These are phyloP conservation scores for Trichonephila inaurata DNA, from an alignment of 1,140 invertebrate species.

Conservation along the genomic window DNA sequence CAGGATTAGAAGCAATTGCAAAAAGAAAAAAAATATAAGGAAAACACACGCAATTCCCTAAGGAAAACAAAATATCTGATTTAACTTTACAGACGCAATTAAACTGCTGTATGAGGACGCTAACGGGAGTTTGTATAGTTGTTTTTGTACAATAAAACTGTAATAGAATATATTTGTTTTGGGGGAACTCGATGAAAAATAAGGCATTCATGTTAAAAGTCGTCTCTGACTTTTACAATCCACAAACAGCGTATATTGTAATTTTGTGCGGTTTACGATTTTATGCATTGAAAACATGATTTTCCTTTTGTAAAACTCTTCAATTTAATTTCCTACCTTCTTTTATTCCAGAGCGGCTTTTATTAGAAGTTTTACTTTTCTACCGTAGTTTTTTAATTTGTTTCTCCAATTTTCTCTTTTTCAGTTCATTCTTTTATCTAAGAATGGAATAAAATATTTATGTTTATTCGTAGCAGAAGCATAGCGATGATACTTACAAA, in stretches of 20 bases:
- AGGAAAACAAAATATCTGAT: constrained; percentile 64
- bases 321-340: not conserved
- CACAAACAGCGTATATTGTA: not conserved
- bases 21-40: constrained; percentile 36
- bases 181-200: not conserved
- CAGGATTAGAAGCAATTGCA: constrained; percentile 69
- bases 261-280: not conserved
- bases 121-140: constrained; percentile 18
- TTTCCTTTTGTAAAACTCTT: not conserved
- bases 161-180: constrained; percentile 49
- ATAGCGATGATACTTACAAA: no score
- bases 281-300: not conserved
- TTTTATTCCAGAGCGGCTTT: not conserved
- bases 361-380: no score
- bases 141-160: constrained; percentile 34
- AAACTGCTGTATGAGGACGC: constrained; percentile 1
- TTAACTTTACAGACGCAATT: constrained; percentile 54
- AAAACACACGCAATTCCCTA: constrained; percentile 21
- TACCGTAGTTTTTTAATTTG: no score
- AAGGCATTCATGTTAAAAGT: not conserved
- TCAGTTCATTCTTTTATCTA: no score
- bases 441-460: no score
- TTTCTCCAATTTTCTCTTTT: no score
- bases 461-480: no score
- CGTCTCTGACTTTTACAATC: not conserved